A percentile compares a stretch with the other conserved stretches of the same genome.
These are phyloP conservation scores for Cephus pulcher DNA, from an alignment of 2,888 invertebrate genomes.

Conservation along the genomic window DNA sequence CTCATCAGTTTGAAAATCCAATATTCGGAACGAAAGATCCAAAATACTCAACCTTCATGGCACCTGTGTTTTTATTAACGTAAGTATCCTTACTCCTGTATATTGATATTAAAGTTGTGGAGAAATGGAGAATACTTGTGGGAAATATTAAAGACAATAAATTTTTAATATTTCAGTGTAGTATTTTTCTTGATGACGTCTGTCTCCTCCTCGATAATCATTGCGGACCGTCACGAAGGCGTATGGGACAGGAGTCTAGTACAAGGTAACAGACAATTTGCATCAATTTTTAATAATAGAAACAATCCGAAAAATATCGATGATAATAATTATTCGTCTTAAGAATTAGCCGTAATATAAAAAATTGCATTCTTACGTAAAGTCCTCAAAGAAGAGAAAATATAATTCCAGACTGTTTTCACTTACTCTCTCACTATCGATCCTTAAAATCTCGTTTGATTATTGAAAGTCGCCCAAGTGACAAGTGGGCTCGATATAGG, in stretches of 20 bases:
- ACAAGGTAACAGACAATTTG: conserved; percentile 69
- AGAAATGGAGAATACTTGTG: background rate
- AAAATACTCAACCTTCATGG: conserved; percentile 83
- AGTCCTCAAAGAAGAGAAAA: no score
- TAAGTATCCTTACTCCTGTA: conserved; percentile 65
- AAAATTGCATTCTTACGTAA: no score
- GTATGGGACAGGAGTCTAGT: conserved; percentile 89
- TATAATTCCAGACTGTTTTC: no score
- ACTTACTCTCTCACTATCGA: no score
- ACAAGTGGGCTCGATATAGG: no score
- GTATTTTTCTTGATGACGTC: conserved; percentile 88
- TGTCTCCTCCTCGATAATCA: conserved; percentile 85
- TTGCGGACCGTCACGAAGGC: conserved; percentile 84
- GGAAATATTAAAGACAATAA: conserved; percentile 6
- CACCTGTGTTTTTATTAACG: conserved; percentile 87
- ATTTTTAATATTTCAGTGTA: conserved; percentile 70
- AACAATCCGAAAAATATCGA: no score
- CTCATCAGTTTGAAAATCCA: conserved; percentile 74
- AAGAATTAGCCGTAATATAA: no score
- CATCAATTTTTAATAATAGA: no score
- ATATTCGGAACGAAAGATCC: conserved; percentile 77
- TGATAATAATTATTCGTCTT: no score
- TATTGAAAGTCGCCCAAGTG: no score
- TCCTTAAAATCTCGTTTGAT: no score
- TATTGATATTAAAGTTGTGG: no score